Percentiles rank a stretch among this genome's conserved stretches.
Evolutionary conservation across 2,888 invertebrate species (phyloP).

Genomic region (Taenaris catops): DNA sequence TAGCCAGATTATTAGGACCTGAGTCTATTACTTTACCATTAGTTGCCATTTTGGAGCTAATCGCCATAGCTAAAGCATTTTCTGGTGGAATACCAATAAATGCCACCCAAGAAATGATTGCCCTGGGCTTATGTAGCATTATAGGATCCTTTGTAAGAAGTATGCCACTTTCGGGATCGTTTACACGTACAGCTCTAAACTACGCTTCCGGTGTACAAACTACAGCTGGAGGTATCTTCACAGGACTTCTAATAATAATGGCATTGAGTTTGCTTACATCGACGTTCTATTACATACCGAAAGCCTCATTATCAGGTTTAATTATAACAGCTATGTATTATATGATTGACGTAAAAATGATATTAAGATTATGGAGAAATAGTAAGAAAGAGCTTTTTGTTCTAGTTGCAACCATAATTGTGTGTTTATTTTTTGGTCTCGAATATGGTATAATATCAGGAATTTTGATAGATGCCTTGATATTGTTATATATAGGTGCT

Average conservation of each 20-base stretch:
- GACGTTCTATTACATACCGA: slow-evolving; percentile 91
- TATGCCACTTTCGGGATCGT: slow-evolving; percentile 93
- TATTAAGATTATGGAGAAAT: slow-evolving; percentile 85
- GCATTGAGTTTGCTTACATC: slow-evolving; percentile 90
- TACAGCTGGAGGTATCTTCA: slow-evolving; percentile 88
- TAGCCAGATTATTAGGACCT: slow-evolving; percentile 81
- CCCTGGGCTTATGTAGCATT: slow-evolving; percentile 90
- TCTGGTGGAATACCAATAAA: slow-evolving; percentile 87
- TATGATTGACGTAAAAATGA: slow-evolving; percentile 86
- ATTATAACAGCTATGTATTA: slow-evolving; percentile 94
- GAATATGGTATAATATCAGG: slow-evolving; percentile 64
- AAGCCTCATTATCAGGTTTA: slow-evolving; percentile 91
- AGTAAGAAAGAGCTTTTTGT: slow-evolving; percentile 81
- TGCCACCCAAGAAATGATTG: slow-evolving; percentile 95
- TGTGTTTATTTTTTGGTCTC: slow-evolving; percentile 48
- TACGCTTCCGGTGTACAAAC: slow-evolving; percentile 94
- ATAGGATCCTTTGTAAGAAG: slow-evolving; percentile 90
- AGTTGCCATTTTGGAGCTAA: slow-evolving; percentile 84
- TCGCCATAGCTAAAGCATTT: slow-evolving; percentile 88
- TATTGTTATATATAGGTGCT: slow-evolving; percentile 50
- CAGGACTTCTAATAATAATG: slow-evolving; percentile 86
- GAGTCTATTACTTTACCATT: slow-evolving; percentile 82
- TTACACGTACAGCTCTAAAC: slow-evolving; percentile 93
- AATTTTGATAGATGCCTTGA: slow-evolving; percentile 45
- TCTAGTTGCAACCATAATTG: slow-evolving; percentile 39